A percentile compares a stretch with the other conserved stretches of the same genome.
phyloP scores from a whole-genome alignment of 2,113 vertebrate genomes.

The Neofelis nebulosa region DNA sequence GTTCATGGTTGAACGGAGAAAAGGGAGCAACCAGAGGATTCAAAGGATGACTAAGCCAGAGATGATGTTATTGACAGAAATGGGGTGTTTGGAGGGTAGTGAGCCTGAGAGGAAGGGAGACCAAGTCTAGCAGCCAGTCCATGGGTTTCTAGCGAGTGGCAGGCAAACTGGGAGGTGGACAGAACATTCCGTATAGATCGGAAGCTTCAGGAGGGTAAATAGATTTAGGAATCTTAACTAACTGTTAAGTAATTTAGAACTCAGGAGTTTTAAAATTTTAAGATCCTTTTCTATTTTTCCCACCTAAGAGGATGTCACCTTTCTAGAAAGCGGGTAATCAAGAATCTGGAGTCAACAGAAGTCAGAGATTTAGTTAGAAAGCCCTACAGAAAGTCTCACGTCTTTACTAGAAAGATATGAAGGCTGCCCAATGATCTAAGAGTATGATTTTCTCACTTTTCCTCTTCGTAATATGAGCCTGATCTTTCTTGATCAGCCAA shows the following conservation, averaged over 20 bases:
- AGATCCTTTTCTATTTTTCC: neutral
- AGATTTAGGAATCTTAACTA: neutral
- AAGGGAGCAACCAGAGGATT: neutral
- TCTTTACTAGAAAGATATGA: constrained; percentile 46
- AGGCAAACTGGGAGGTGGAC: neutral
- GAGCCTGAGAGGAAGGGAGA: neutral
- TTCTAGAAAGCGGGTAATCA: neutral
- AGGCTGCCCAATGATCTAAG: neutral
- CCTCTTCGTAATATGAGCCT: neutral
- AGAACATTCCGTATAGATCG: neutral
- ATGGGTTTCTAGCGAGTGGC: neutral
- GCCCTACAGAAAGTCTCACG: neutral
- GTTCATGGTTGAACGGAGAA: neutral
- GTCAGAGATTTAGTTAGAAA: neutral
- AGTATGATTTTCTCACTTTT: neutral
- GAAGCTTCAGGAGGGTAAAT: neutral
- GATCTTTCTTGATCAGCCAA: neutral
- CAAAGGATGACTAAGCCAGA: neutral
- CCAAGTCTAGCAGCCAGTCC: too few relatives aligned
- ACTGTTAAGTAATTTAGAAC: neutral
- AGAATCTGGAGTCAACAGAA: neutral
- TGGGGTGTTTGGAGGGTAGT: neutral
- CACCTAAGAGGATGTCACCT: neutral
- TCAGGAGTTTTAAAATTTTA: neutral
- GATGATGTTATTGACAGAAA: neutral